phyloP scores from a whole-genome alignment of 2,797 vertebrate species.

The Megaceryle alcyon region DNA sequence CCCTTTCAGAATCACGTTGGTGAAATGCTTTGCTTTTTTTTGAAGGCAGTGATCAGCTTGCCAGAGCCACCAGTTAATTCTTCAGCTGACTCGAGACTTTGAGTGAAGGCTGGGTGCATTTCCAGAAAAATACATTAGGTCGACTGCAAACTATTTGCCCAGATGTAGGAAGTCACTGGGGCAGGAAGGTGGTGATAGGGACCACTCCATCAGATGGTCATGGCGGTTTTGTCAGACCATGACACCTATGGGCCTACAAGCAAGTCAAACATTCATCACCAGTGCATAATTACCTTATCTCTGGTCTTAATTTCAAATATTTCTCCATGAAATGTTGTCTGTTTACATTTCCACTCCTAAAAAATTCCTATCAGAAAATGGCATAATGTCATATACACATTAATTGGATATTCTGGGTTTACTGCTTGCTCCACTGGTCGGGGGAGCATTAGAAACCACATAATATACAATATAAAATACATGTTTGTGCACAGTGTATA shows the following conservation, averaged over 20 bases:
- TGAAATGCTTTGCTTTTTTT: background rate
- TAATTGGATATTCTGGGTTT: slow-evolving; percentile 63
- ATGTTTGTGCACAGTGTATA: slow-evolving; percentile 44
- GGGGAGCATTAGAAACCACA: background rate
- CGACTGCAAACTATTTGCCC: background rate
- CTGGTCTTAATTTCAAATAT: slow-evolving; percentile 23
- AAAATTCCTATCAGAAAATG: background rate
- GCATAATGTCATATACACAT: slow-evolving; percentile 13
- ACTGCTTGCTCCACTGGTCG: background rate
- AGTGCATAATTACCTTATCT: background rate
- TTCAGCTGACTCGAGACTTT: background rate
- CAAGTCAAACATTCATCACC: background rate
- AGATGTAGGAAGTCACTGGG: background rate
- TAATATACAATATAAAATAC: slow-evolving; percentile 30
- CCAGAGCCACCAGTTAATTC: background rate
- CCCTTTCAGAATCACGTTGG: background rate
- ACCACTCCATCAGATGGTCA: background rate
- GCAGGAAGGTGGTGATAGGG: background rate
- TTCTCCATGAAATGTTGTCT: background rate
- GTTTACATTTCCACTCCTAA: slow-evolving; percentile 12
- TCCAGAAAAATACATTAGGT: background rate
- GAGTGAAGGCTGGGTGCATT: background rate
- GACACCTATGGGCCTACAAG: background rate
- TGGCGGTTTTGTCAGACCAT: background rate
- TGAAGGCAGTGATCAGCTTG: background rate